Evolutionary conservation across 2,888 invertebrate genomes (phyloP), one percentile per base, ranked within the genome.

Genomic region (Patella caerulea): DNA sequence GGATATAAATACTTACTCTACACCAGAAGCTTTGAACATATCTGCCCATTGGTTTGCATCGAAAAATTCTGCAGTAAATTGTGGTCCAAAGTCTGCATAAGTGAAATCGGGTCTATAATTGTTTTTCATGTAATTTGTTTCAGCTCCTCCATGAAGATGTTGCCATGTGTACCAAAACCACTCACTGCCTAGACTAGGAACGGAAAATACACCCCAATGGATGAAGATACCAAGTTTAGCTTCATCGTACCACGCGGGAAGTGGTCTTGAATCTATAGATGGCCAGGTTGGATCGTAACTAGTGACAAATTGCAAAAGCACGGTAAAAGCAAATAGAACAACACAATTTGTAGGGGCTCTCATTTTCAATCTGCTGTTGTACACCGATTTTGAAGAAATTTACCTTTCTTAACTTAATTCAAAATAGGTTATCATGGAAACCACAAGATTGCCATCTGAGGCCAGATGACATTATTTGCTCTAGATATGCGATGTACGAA

Each of bases 201-300:
- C 98, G 0, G 96, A 95, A 89, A 95, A 98, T 0, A 98, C 96
- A 0, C 98, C 98, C 96, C 97, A 98, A 89, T 98, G 98, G 69
- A 98, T 92, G 88, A 98, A 98, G 85, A 98, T 97, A 3, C 98
- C 98, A 82, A 97, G 92, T 93, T 98, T 98, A 0, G 95, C 96
- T 76, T 95, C 93, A 89, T 98, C 97, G 90, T 96, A 98, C 98
- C 98, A 98, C 3, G 90, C 81, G 0, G 98, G 98, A 76, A 98
- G 89, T 0, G 96, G 96, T 75, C 98, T 93, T 17, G 93, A 93
- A 88, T 98, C 98, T 85, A 98, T 92, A 90, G 97, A 96, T 0
- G 93, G 92, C 98, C 98, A 98, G 29, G 93, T 94, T 0, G 97
- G 95, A 74, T 93, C 75, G 75, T 85, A 87, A 71, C 75, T 45